Evolutionary conservation across 2,113 vertebrate species (phyloP).

Genomic region (Alectura lathami): DNA sequence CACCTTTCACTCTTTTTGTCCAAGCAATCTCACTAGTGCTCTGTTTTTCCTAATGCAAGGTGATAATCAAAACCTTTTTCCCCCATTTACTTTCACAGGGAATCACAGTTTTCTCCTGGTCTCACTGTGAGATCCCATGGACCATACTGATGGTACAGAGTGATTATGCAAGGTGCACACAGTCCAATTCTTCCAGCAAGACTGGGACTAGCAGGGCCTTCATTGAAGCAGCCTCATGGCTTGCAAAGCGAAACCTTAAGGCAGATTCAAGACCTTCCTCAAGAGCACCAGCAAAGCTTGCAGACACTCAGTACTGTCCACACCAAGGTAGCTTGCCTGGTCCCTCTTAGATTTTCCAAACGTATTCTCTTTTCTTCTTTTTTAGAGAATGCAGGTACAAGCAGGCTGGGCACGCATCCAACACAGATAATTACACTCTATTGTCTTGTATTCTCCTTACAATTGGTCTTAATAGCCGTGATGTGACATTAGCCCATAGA

Average conservation of each 20-base stretch:
- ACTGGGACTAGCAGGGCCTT: neutral
- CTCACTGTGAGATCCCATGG: neutral
- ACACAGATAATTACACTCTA: neutral
- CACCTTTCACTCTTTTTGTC: neutral
- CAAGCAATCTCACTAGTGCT: neutral
- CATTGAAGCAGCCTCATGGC: neutral
- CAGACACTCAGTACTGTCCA: neutral
- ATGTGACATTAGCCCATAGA: neutral
- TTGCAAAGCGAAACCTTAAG: neutral
- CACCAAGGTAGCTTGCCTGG: neutral
- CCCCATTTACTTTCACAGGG: neutral
- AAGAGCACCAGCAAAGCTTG: neutral
- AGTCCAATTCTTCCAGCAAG: neutral
- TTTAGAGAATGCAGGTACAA: neutral
- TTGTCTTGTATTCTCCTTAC: neutral
- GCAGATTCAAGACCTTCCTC: neutral
- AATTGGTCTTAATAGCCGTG: neutral
- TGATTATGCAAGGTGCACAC: neutral
- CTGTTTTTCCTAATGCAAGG: neutral
- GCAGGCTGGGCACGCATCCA: neutral
- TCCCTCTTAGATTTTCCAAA: neutral
- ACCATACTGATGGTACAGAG: accelerated
- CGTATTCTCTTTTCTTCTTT: neutral
- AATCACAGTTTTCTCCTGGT: neutral
- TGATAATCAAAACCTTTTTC: neutral